Evolutionary conservation across 2,888 invertebrate species (phyloP), one percentile per base, ranked within the genome.

Genomic region (Epiperipatus broadwayi): DNA sequence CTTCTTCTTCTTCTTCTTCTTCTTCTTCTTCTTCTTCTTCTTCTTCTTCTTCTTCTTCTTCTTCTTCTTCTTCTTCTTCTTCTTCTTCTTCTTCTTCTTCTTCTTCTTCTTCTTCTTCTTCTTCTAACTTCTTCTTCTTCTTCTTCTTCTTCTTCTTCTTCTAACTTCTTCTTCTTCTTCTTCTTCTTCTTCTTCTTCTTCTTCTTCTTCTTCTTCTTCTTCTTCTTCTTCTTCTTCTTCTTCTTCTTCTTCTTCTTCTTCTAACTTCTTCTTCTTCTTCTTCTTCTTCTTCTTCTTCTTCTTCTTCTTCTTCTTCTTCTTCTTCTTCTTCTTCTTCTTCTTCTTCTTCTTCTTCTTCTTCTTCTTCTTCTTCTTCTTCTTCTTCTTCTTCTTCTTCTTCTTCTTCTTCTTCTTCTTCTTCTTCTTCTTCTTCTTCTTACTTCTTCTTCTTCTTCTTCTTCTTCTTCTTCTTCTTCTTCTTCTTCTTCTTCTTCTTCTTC

Each of bases 371-470:
- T 45, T 46, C 21, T 33, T 8, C 8, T 25, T 8, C 8, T n/a
- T n/a, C n/a, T n/a, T 25, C n/a, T n/a, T 25, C 8, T 25, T 8
- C 8, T 25, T 8, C 8, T n/a, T n/a, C 8, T 25, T n/a, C n/a
- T n/a, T n/a, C 8, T 25, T 8, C 8, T 25, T 8, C n/a, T n/a
- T 25, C n/a, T n/a, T 25, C 8, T n/a, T n/a, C 8, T n/a, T 25
- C n/a, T n/a, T n/a, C 8, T 25, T 8, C n/a, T n/a, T n/a, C n/a
- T n/a, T n/a, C n/a, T n/a, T n/a, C n/a, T n/a, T n/a, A n/a, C n/a
- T n/a, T n/a, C n/a, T n/a, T 8, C n/a, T n/a, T 25, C 25, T n/a
- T 51, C 46, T 3, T 51, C 46, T 14, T 39, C 33, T 37, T 7
- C 16, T 38, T 14, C 14, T 35, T 37, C 34, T 38, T 44, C n/a